These are phyloP conservation scores for Platichthys flesus DNA, from an alignment of 2,113 vertebrate species.

Conservation along the genomic window DNA sequence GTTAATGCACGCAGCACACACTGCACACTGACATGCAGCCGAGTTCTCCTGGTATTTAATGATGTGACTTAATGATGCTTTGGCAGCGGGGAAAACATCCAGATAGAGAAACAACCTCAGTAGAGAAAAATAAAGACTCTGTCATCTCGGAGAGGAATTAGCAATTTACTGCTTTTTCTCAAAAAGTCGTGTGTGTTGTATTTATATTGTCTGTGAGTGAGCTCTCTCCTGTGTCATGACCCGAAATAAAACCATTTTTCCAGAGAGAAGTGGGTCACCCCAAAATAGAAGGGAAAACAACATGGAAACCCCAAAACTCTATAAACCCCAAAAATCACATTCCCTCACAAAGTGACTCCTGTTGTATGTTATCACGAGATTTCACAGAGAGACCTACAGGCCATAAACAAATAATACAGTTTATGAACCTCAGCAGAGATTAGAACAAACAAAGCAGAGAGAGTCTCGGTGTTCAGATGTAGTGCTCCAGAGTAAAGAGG, in stretches of 20 bases:
- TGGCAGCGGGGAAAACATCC: conserved; percentile 14
- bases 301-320: conserved; percentile 34
- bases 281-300: conserved; percentile 61
- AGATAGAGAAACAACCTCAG: conserved; percentile 7
- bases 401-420: conserved; percentile 29
- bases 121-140: conserved; percentile 26
- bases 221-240: conserved; percentile 38
- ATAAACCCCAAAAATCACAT: conserved; percentile 1
- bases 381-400: conserved; percentile 3
- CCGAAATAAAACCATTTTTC: conserved; percentile 58
- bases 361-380: background rate
- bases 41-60: conserved; percentile 9
- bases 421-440: background rate
- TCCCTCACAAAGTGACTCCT: conserved; percentile 6
- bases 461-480: background rate
- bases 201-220: conserved; percentile 34
- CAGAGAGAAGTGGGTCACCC: conserved; percentile 65
- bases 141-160: conserved; percentile 12
- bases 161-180: background rate
- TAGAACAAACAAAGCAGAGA: background rate
- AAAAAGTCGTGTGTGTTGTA: conserved; percentile 1
- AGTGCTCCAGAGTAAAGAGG: background rate
- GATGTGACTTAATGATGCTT: conserved; percentile 38
- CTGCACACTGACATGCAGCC: conserved; percentile 24
- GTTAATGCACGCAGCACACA: conserved; percentile 18